A percentile compares a stretch with the other conserved stretches of the same genome.
Evolutionary conservation across 2,888 invertebrate genomes (phyloP).

Genomic region (Cantharis lateralis): DNA sequence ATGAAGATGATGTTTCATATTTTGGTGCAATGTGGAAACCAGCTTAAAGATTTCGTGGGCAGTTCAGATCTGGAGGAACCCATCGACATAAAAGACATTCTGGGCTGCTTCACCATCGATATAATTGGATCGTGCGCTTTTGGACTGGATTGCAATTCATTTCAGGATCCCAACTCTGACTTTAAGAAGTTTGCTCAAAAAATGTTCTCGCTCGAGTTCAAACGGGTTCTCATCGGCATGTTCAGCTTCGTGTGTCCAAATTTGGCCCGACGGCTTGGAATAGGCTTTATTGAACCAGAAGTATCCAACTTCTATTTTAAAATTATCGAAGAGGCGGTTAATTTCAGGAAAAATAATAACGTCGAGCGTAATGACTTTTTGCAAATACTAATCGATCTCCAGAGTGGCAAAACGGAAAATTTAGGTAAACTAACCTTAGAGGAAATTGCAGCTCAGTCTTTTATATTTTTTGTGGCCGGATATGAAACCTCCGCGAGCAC

Average conservation of each 20-base stretch:
- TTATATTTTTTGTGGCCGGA: background rate
- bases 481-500: background rate
- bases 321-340: background rate
- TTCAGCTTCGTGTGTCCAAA: background rate
- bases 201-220: background rate
- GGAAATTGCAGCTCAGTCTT: background rate
- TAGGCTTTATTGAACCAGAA: background rate
- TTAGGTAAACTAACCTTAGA: background rate
- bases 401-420: background rate
- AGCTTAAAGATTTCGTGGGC: constrained; percentile 34
- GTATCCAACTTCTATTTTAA: background rate
- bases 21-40: constrained; percentile 43
- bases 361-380: background rate
- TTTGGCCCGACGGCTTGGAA: background rate
- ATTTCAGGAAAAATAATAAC: background rate
- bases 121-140: background rate
- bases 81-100: background rate
- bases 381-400: background rate
- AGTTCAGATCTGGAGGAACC: background rate
- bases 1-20: constrained; percentile 54
- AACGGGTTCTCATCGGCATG: background rate
- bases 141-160: background rate
- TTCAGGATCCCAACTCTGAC: background rate
- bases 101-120: background rate
- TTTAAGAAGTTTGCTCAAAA: background rate